phyloP scores from a whole-genome alignment of 2,113 vertebrate species.

The Calidris pugnax region DNA sequence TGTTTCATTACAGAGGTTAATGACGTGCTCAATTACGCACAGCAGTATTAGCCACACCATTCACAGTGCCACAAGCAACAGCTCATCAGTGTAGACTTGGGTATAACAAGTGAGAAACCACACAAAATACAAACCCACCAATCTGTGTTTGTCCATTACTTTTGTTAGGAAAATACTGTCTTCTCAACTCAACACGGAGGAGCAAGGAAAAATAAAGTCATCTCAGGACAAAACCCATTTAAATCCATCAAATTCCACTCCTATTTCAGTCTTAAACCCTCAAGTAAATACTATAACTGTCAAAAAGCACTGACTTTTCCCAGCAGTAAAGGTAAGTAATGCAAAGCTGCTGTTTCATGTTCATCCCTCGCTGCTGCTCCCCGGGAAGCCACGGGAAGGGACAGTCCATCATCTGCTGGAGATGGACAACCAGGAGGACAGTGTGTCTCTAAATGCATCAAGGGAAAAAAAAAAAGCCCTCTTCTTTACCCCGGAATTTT shows the following conservation, averaged over 20 bases:
- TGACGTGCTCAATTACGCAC: background rate
- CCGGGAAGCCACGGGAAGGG: background rate
- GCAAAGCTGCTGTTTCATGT: background rate
- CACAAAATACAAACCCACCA: background rate
- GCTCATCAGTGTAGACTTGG: background rate
- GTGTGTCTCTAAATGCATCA: background rate
- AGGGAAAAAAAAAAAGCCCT: background rate
- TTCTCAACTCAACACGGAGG: background rate
- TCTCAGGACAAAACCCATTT: background rate
- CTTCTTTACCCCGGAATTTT: background rate
- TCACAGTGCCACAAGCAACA: background rate
- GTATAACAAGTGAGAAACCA: background rate
- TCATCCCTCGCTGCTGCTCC: background rate
- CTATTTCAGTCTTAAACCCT: background rate
- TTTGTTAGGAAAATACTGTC: background rate
- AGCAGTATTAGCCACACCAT: background rate
- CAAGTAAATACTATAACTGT: background rate
- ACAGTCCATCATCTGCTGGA: rapidly evolving
- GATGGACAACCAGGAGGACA: background rate
- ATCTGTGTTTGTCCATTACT: background rate
- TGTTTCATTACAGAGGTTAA: background rate
- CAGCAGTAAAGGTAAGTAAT: background rate
- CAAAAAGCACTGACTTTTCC: background rate
- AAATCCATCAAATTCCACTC: background rate
- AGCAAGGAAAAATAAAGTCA: background rate